Evolutionary conservation across 2,113 vertebrate species (phyloP).

Genomic region (Circaetus cinerascens): DNA sequence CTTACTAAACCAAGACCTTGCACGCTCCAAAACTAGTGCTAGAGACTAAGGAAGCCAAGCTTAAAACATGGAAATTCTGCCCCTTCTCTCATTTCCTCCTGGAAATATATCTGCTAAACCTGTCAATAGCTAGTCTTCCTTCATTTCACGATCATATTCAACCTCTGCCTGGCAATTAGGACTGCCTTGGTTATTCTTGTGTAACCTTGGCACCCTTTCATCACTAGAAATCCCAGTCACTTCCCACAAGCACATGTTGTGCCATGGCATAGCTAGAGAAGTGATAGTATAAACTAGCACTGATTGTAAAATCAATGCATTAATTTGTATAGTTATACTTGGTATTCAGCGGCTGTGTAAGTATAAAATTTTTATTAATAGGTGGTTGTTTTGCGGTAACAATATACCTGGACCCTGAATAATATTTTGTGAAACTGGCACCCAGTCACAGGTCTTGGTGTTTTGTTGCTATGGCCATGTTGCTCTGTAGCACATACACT

Average conservation of each 20-base stretch:
- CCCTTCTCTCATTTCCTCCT: not conserved
- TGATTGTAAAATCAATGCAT: not conserved
- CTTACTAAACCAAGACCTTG: not conserved
- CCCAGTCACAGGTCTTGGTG: not conserved
- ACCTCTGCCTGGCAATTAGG: not conserved
- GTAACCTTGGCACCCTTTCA: not conserved
- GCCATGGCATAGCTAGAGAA: not conserved
- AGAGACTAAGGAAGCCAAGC: not conserved
- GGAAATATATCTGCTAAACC: not conserved
- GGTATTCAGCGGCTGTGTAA: not conserved
- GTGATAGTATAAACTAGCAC: not conserved
- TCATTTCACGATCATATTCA: fast-evolving
- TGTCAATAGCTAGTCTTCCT: not conserved
- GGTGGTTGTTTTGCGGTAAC: not conserved
- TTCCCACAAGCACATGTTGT: not conserved
- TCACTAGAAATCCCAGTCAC: not conserved
- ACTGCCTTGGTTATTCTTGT: not conserved
- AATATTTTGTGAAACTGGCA: not conserved
- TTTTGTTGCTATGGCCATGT: not conserved
- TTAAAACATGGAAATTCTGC: not conserved
- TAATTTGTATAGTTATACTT: not conserved
- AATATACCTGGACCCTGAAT: not conserved
- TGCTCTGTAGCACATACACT: not conserved
- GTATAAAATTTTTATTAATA: not conserved
- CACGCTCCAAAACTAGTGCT: not conserved